Percentiles rank a stretch among this genome's conserved stretches.
Evolutionary conservation across 2,113 vertebrate species (phyloP).

Genomic region (Sphaerodactylus townsendi): DNA sequence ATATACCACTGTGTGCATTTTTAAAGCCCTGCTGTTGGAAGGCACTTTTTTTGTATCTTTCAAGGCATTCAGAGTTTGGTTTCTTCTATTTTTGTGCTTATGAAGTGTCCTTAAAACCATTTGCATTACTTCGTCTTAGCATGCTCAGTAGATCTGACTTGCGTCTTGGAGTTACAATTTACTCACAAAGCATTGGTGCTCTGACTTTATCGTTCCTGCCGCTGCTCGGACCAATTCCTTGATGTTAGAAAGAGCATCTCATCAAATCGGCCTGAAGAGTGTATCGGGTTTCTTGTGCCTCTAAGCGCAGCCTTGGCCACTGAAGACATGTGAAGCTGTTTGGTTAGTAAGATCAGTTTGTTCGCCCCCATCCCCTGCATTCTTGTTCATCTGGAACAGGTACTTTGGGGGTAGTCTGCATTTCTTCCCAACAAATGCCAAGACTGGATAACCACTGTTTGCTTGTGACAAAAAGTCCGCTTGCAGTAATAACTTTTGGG

Average conservation of each 20-base stretch:
- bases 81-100: conserved; percentile 64
- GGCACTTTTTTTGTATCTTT: conserved; percentile 64
- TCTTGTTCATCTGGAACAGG: not conserved
- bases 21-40: conserved; percentile 65
- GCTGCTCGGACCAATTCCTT: not conserved
- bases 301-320: not conserved
- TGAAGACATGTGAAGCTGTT: not conserved
- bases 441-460: not conserved
- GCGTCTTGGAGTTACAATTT: not conserved
- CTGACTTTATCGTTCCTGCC: conserved; percentile 20
- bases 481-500: not conserved
- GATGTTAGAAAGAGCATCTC: not conserved
- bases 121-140: conserved; percentile 55
- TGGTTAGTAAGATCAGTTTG: not conserved
- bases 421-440: not conserved
- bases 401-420: conserved; percentile 20
- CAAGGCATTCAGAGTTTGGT: conserved; percentile 49
- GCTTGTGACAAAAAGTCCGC: conserved; percentile 11
- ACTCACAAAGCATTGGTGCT: conserved; percentile 41
- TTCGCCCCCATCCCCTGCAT: not conserved
- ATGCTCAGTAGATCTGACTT: conserved; percentile 26
- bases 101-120: conserved; percentile 69
- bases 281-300: not conserved
- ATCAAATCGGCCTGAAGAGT: not conserved
- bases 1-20: conserved; percentile 66